phyloP scores from a whole-genome alignment of 2,888 invertebrate species.

The Andrena fulva region DNA sequence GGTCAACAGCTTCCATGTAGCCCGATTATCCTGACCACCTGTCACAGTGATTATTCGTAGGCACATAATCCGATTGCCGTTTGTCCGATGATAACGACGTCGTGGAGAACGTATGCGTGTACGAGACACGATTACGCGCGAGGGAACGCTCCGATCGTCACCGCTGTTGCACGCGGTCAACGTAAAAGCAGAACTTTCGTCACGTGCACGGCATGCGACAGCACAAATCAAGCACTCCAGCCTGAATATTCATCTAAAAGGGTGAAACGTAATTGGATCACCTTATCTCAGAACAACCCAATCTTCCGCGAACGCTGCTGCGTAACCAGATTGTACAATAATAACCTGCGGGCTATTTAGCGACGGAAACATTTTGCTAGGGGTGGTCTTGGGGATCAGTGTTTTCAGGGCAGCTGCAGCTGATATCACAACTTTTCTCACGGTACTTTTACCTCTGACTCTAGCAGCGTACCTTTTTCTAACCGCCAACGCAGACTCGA shows the following conservation, averaged over 20 bases:
- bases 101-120: constrained; percentile 59
- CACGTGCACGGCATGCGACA: not conserved
- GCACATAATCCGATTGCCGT: constrained; percentile 72
- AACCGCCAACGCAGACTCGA: too few relatives aligned
- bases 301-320: constrained; percentile 1
- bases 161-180: not conserved
- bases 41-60: constrained; percentile 72
- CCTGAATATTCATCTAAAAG: constrained; percentile 29
- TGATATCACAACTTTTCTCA: not conserved
- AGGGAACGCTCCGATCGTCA: constrained; percentile 37
- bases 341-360: not conserved
- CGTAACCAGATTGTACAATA: constrained; percentile 8
- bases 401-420: not conserved
- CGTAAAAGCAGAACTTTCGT: not conserved
- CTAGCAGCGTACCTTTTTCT: too few relatives aligned
- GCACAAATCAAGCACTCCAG: not conserved
- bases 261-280: constrained; percentile 22
- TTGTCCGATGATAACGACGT: constrained; percentile 69
- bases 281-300: constrained; percentile 14
- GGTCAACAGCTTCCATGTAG: constrained; percentile 58
- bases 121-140: constrained; percentile 57
- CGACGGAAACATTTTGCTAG: not conserved
- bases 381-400: not conserved
- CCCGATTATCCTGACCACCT: constrained; percentile 69
- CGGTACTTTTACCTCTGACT: too few relatives aligned